Base-by-base conservation (phyloP, 2,797 vertebrate genomes). In the Denticeps clupeoides region DNA sequence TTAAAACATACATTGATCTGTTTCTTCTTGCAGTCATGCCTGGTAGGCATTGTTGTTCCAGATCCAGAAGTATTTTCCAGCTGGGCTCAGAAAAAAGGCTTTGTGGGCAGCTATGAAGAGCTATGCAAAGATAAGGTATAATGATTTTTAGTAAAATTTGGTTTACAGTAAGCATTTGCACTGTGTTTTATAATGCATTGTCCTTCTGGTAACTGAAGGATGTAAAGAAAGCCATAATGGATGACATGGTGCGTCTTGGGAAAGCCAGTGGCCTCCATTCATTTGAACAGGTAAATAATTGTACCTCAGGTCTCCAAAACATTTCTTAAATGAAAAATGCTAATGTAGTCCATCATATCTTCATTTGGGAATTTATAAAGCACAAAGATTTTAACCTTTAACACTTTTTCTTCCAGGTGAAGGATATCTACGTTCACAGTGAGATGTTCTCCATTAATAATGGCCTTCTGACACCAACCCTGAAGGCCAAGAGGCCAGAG, bases 381-480 rank as follows among this genome's bases (percentile, higher is more conserved):
- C n/a, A n/a, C n/a, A n/a, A n/a, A n/a, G n/a, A n/a, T n/a, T n/a
- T n/a, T n/a, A n/a, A n/a, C n/a, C n/a, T n/a, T n/a, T n/a, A n/a
- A n/a, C n/a, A n/a, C n/a, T 19, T 51, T 45, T 60, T 26, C 76
- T 63, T 67, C 49, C 59, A 98, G 94, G 91, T 98, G 60, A 98
- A 98, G 83, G 89, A 91, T 72, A 86, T 98, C 80, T 82, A 92
- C 69, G 70, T 96, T 72, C 88, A 97, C 62, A 85, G 71, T 11
- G 91, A 94, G 44, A 89, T 92, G 90, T 98, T 98, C 77, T 90
- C 91, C 33, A 89, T 94, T 54, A 67, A 87, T 59, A 98, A 97
- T 3, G 88, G 90, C 68, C 84, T 98, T 72, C 77, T 98, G 81
- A 98, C 94, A 1, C 94, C 94, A 1, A 99, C 94, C 0, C 68